Percentiles rank a stretch among this genome's conserved stretches.
These are phyloP conservation scores for Diaperis boleti DNA, from an alignment of 2,888 invertebrate genomes.

Conservation along the genomic window DNA sequence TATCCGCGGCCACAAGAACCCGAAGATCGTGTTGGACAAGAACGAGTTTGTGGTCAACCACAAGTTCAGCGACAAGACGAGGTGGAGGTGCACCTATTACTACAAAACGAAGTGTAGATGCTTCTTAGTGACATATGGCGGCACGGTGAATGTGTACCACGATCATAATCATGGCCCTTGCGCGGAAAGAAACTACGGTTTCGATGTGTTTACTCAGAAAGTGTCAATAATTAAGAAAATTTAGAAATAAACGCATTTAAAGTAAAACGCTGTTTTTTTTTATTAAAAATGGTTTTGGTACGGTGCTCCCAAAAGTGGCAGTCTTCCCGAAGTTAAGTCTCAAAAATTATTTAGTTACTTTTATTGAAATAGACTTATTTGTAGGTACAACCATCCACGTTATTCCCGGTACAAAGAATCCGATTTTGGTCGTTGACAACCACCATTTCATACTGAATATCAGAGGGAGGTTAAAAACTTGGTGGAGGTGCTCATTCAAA, in stretches of 20 bases:
- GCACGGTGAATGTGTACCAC: conserved; percentile 33
- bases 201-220: conserved; percentile 36
- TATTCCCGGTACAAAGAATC: conserved; percentile 49
- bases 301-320: neutral
- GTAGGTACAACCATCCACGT: conserved; percentile 1
- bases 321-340: neutral
- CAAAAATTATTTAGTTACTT: neutral
- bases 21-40: conserved; percentile 42
- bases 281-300: neutral
- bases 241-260: conserved; percentile 6
- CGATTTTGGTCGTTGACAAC: conserved; percentile 52
- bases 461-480: conserved; percentile 48
- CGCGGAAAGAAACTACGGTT: conserved; percentile 36
- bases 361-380: no score
- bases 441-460: conserved; percentile 50
- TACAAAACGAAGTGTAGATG: conserved; percentile 48
- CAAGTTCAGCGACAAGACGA: conserved; percentile 46
- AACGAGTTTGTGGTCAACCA: conserved; percentile 38
- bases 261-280: neutral
- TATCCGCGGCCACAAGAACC: conserved; percentile 38
- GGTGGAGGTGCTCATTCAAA: conserved; percentile 56
- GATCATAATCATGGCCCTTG: conserved; percentile 50
- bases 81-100: conserved; percentile 56
- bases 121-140: conserved; percentile 42
- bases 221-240: conserved; percentile 42